phyloP scores from a whole-genome alignment of 2,888 invertebrate species.

The Pocota personata region DNA sequence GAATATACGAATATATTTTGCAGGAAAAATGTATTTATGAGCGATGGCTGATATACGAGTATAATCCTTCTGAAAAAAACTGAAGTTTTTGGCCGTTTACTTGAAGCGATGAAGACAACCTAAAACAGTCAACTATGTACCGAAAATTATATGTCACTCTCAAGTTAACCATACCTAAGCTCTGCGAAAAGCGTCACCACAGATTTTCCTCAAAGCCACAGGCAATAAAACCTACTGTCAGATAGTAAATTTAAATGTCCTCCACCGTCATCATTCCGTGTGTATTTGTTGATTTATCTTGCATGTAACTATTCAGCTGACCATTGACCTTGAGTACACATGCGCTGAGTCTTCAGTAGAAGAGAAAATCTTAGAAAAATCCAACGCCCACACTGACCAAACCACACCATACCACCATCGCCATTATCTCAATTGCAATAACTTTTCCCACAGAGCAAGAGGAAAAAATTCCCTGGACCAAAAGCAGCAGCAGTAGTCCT shows the following conservation, averaged over 20 bases:
- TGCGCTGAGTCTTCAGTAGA: neutral
- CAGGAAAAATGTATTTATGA: too few relatives aligned
- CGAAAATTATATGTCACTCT: too few relatives aligned
- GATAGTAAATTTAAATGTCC: constrained; percentile 7
- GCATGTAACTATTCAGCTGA: neutral
- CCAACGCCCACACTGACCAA: constrained; percentile 1
- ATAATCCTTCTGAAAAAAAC: too few relatives aligned
- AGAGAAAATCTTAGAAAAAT: neutral
- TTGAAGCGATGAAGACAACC: too few relatives aligned
- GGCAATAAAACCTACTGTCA: neutral
- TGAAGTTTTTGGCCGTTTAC: too few relatives aligned
- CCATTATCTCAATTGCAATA: constrained; percentile 65
- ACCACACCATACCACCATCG: neutral
- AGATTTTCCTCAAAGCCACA: neutral
- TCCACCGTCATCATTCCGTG: neutral
- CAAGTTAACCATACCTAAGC: too few relatives aligned
- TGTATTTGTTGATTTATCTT: constrained; percentile 19
- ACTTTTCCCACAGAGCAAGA: constrained; percentile 33
- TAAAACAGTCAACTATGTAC: too few relatives aligned
- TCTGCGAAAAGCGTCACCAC: too few relatives aligned
- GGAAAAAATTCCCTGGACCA: neutral
- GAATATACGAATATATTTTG: too few relatives aligned
- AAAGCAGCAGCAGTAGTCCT: constrained; percentile 8
- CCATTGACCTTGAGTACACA: neutral
- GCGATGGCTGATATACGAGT: too few relatives aligned